Base-by-base conservation (phyloP, 92 coral and sea anemone species). In the Parazoanthus atlanticus region DNA sequence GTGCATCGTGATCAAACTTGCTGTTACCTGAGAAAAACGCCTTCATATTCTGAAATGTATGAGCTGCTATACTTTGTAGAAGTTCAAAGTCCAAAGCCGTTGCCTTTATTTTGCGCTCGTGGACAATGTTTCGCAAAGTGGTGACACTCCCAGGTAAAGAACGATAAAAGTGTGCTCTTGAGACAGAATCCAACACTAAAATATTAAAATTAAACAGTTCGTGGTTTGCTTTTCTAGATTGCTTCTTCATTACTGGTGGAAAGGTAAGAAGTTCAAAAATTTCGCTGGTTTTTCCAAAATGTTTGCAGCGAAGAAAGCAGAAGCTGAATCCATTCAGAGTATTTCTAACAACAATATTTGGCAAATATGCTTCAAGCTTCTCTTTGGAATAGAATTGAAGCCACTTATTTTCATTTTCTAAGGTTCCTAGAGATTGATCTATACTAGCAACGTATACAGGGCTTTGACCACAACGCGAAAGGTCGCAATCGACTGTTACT, bases 91-190 rank as follows among this genome's bases (percentile, higher is more conserved):
- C 95, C 83, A 94, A 89, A 10, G 89, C 94, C 23, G 84, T 86
- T 40, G 92, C 89, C 28, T 76, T 85, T 32, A 81, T 56, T 12
- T 86, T 66, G 8, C 80, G 79, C 46, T 81, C 65, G 64, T 90
- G 89, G n/a, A 85, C 84, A 23, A 93, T 76, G n/a, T 86, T 76
- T 64, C 90, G 88, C 11, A 93, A 75, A 17, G 93, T 74, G 58
- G 75, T 38, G 16, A 93, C 93, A 47, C 95, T 89, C 67, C 91
- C 72, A 0, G 95, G 91, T 64, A 94, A 86, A 36, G 92, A 89
- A 1, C 98, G 98, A 81, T 93, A 94, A 76, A 94, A 93, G 69
- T 94, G 98, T 32, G 91, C 89, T 49, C 98, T 88, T 46, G 98
- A 94, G 65, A 93, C 94, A 29, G 98, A 94, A 88, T 91, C 95